Evolutionary conservation across 1,140 invertebrate genomes (phyloP), one percentile per base, ranked within the genome.

Genomic region (Ostrea denselamellosa): DNA sequence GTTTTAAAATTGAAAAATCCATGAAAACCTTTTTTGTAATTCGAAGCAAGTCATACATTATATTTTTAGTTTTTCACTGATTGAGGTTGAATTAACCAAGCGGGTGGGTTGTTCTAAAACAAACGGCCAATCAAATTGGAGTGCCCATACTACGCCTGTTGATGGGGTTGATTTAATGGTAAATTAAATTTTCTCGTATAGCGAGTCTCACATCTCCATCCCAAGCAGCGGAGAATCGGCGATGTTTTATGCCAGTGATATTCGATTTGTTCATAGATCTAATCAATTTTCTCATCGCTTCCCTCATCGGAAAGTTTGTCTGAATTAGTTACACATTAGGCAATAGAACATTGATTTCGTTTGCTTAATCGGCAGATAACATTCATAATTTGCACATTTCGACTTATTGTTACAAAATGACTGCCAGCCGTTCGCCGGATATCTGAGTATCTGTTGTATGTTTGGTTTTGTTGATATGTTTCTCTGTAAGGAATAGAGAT

Each of bases 281-380:
- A 77, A 77, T 77, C 68, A 77, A 77, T 77, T 77, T 77, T 77
- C 68, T 77, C 68, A 77, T 77, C 68, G 68, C 68, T 77, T 14
- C 12, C 28, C 68, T 77, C 68, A 77, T 77, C 68, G 68, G 68
- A 77, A 28, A 34, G 25, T 77, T 77, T 28, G 68, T 77, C 68
- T 34, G 68, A 22, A 77, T 77, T 77, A 77, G 68, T 77, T 77
- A 77, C 68, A 77, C 68, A 77, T 77, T 77, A 77, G 68, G 68
- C 68, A 77, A 34, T 22, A 77, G 68, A 77, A 77, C 68, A 77
- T 77, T 77, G 68, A 77, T 77, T 77, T 77, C 25, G 28, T 77
- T 77, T 77, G 28, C 14, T 25, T 77, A 77, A 77, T 77, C 68
- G 68, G 14, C 68, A 28, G 25, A 28, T 77, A 77, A 77, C 68